phyloP scores from a whole-genome alignment of 2,113 vertebrate species.

The Columba livia region DNA sequence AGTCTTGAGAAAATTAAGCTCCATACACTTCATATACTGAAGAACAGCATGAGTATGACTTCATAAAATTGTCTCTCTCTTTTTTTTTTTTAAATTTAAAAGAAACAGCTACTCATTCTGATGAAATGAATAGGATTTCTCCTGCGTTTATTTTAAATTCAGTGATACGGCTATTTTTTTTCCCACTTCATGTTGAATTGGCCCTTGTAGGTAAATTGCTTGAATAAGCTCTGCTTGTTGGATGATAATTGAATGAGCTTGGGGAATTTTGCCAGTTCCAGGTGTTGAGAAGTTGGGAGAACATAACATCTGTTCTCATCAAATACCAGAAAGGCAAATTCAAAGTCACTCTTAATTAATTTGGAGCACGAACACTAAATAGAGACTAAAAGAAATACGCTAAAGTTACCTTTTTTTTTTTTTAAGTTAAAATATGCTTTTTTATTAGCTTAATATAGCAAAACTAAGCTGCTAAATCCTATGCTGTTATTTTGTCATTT shows the following conservation, averaged over 20 bases:
- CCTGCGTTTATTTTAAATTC: background rate
- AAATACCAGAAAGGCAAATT: slow-evolving; percentile 50
- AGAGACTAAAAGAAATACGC: background rate
- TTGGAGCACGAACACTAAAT: background rate
- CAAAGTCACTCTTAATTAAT: slow-evolving; percentile 54
- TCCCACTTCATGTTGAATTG: background rate
- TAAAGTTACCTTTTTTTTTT: background rate
- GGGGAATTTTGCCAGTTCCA: slow-evolving; percentile 52
- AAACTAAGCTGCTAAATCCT: background rate
- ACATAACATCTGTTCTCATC: slow-evolving; percentile 68
- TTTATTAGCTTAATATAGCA: background rate
- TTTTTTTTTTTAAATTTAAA: background rate
- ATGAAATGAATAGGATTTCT: background rate
- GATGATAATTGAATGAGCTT: slow-evolving; percentile 46
- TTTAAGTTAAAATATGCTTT: background rate
- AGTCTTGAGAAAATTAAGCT: background rate
- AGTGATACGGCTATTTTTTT: background rate
- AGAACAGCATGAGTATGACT: background rate
- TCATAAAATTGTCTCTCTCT: background rate
- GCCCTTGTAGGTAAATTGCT: slow-evolving; percentile 23
- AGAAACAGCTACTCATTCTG: background rate
- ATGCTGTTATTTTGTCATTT: background rate
- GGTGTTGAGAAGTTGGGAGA: slow-evolving; percentile 38
- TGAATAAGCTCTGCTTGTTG: slow-evolving; percentile 23
- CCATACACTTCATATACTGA: background rate